These are phyloP conservation scores for Zootermopsis nevadensis DNA, from an alignment of 2,888 invertebrate species.

Conservation along the genomic window DNA sequence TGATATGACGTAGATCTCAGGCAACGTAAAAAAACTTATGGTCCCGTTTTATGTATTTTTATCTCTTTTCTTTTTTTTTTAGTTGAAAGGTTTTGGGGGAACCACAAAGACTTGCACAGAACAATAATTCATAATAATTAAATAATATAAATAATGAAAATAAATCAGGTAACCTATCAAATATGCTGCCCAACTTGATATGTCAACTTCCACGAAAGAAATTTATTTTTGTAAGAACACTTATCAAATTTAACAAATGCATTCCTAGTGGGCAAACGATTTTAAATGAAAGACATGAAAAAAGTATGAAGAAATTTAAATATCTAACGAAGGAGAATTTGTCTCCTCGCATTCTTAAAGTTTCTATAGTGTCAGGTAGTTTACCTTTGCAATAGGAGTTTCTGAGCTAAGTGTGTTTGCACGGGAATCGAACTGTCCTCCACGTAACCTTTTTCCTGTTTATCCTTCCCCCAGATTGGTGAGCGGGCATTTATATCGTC, in stretches of 20 bases:
- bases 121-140: slow-evolving; percentile 54
- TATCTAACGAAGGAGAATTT: slow-evolving; percentile 54
- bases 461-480: neutral
- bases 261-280: slow-evolving; percentile 56
- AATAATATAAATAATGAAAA: slow-evolving; percentile 55
- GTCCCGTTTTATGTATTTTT: neutral
- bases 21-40: slow-evolving; percentile 46
- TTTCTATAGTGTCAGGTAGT: slow-evolving; percentile 55
- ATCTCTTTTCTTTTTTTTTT: slow-evolving; percentile 42
- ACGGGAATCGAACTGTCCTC: slow-evolving; percentile 22
- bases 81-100: slow-evolving; percentile 53
- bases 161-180: slow-evolving; percentile 56
- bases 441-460: neutral
- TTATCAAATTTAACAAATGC: slow-evolving; percentile 56
- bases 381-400: slow-evolving; percentile 54
- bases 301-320: slow-evolving; percentile 54
- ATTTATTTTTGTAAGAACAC: slow-evolving; percentile 57
- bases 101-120: slow-evolving; percentile 56
- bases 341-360: slow-evolving; percentile 54
- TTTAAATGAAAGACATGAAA: slow-evolving; percentile 55
- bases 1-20: slow-evolving; percentile 49
- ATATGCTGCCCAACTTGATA: slow-evolving; percentile 56
- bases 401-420: slow-evolving; percentile 48
- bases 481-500: neutral
- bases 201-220: slow-evolving; percentile 56